Base-by-base conservation (phyloP, 1,140 invertebrate genomes). In the Atta texana region DNA sequence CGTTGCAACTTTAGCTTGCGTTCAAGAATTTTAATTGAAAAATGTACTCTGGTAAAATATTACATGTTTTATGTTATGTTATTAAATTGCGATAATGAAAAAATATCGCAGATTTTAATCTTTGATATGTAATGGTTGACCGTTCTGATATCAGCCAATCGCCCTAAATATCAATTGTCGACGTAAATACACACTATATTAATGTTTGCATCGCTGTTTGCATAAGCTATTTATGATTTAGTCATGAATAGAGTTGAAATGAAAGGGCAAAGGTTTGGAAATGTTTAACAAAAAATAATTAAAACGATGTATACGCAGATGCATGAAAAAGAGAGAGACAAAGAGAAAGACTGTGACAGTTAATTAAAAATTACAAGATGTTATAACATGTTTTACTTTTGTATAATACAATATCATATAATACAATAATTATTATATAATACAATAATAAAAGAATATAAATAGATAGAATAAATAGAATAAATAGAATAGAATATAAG, bases 81-180 rank as follows among this genome's bases (percentile, higher is more conserved):
- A 64, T 28, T 80, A 34, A 68, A 80, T 59, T 39, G 18, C 55
- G 18, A 82, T 49, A n/a, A 57, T 34, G 51, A 31, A 68, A 68
- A 80, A 68, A 55, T 39, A 80, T 80, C 34, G n/a, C 63, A 8
- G n/a, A 80, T 68, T 28, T 66, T 24, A 6, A 66, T 63, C 76
- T 34, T 21, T 28, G 77, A 69, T 69, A 57, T 24, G 4, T 24
- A 69, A 57, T 24, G 8, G 49, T 34, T 68, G 49, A 49, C 49
- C 7, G 3, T 68, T 34, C 14, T 14, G 28, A 8, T 80, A 55
- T 80, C 77, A 55, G 24, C 14, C n/a, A 39, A 80, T 80, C 77
- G 61, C 44, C 49, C 49, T 57, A 61, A 77, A 77, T 77, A 77
- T 76, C 49, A 68, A 80, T 80, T 80, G 28, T 80, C 49, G 63